Conservation (phyloP, 2,888 invertebrate genomes). For the Hermaeophaga mercurialis region DNA sequence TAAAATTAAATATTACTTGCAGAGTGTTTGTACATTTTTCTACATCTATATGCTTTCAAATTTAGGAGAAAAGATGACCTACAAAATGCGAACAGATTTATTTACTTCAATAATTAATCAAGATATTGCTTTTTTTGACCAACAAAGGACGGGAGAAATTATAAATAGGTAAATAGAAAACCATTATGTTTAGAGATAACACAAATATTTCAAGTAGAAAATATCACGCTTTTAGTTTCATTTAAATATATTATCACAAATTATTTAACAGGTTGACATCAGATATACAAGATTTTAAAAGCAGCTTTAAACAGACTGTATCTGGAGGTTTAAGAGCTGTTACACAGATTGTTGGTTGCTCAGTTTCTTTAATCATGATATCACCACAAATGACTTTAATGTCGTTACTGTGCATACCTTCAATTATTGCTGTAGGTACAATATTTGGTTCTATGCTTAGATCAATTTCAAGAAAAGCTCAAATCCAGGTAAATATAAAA, state of each 20-base stretch:
- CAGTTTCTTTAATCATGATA: conserved; percentile 79
- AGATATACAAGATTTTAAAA: conserved; percentile 97
- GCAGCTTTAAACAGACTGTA: conserved; percentile 91
- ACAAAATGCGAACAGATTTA: conserved; percentile 77
- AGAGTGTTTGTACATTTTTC: conserved; percentile 80
- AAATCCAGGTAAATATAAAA: conserved; percentile 70
- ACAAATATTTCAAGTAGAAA: neutral
- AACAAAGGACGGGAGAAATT: conserved; percentile 88
- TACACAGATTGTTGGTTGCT: conserved; percentile 83
- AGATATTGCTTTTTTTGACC: conserved; percentile 90
- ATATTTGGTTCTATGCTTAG: conserved; percentile 80
- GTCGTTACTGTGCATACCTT: conserved; percentile 84
- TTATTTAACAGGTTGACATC: conserved; percentile 86
- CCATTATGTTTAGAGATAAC: too few relatives aligned
- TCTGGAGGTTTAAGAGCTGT: conserved; percentile 88
- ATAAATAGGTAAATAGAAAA: conserved; percentile 80
- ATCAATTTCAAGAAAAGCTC: conserved; percentile 77
- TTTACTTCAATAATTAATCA: conserved; percentile 84
- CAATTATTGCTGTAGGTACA: conserved; percentile 83
- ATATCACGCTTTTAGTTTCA: neutral
- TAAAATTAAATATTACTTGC: conserved; percentile 53
- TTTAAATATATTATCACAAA: too few relatives aligned
- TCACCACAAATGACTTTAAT: conserved; percentile 89
- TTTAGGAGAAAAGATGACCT: conserved; percentile 87
- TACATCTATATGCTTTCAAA: conserved; percentile 88